Evolutionary conservation across 2,888 invertebrate genomes (phyloP).

Genomic region (Adineta ricciae): DNA sequence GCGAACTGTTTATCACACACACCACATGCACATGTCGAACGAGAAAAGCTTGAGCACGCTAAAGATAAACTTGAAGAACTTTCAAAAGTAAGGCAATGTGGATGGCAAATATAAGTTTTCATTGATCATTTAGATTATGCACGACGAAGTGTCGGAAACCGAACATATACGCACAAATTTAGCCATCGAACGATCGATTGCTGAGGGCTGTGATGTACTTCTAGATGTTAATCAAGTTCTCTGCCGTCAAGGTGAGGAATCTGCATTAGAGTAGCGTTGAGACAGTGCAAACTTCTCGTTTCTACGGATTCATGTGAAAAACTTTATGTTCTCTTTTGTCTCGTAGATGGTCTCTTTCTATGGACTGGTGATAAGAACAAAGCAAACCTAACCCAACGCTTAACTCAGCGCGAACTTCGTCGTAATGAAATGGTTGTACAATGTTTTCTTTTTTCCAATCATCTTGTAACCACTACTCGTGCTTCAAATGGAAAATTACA

Average conservation of each 20-base stretch:
- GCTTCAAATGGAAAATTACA: slow-evolving; percentile 75
- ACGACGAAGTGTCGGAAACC: slow-evolving; percentile 77
- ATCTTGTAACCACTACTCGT: slow-evolving; percentile 69
- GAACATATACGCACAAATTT: slow-evolving; percentile 80
- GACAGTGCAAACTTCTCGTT: not conserved
- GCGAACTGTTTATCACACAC: slow-evolving; percentile 82
- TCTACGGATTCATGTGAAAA: not conserved
- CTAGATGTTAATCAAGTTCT: slow-evolving; percentile 85
- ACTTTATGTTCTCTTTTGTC: slow-evolving; percentile 44
- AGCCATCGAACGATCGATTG: slow-evolving; percentile 81
- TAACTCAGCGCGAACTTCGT: slow-evolving; percentile 53
- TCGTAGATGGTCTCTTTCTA: slow-evolving; percentile 66
- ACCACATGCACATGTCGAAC: slow-evolving; percentile 81
- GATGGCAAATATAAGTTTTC: no score
- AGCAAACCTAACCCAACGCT: slow-evolving; percentile 56
- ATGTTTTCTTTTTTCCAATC: slow-evolving; percentile 81
- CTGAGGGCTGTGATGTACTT: slow-evolving; percentile 81
- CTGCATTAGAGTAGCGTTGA: no score
- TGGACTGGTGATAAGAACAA: slow-evolving; percentile 51
- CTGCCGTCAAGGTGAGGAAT: slow-evolving; percentile 67
- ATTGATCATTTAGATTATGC: slow-evolving; percentile 58
- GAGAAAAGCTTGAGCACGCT: slow-evolving; percentile 75
- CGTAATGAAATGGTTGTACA: slow-evolving; percentile 53
- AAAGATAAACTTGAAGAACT: slow-evolving; percentile 69
- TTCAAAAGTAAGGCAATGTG: slow-evolving; percentile 47